Evolutionary conservation across 2,797 vertebrate species (phyloP).

Genomic region (Siniperca scherzeri): DNA sequence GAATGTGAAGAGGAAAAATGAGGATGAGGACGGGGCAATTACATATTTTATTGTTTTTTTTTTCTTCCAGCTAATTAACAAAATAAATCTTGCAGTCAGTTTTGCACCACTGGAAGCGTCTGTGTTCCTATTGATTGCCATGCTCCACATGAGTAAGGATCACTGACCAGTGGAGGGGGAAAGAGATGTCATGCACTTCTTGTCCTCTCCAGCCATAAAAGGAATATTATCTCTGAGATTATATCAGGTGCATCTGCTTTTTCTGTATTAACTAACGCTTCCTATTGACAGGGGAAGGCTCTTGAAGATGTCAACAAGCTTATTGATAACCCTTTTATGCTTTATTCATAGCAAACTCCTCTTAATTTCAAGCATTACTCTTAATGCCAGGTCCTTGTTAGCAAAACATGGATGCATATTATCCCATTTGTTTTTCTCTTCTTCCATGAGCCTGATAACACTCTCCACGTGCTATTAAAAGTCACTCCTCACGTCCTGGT

Average conservation of each 20-base stretch:
- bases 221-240: constrained; percentile 23
- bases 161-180: constrained; percentile 70
- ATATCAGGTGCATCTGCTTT: constrained; percentile 23
- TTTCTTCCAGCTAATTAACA: constrained; percentile 80
- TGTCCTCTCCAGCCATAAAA: constrained; percentile 48
- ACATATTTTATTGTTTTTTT: constrained; percentile 70
- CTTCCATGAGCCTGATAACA: constrained; percentile 30
- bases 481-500: constrained; percentile 58
- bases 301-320: constrained; percentile 33
- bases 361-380: constrained; percentile 42
- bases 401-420: constrained; percentile 31
- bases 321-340: constrained; percentile 41
- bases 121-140: constrained; percentile 77
- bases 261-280: constrained; percentile 40
- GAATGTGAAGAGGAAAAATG: constrained; percentile 36
- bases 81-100: constrained; percentile 82
- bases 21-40: constrained; percentile 47
- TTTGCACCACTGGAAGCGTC: constrained; percentile 70
- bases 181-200: constrained; percentile 55
- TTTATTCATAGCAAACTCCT: constrained; percentile 43
- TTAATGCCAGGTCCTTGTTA: constrained; percentile 18
- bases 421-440: constrained; percentile 34
- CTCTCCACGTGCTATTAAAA: constrained; percentile 55
- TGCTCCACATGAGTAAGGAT: constrained; percentile 67
- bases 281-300: constrained; percentile 20